These are phyloP conservation scores for Heteronetta atricapilla DNA, from an alignment of 2,113 vertebrate species.

Conservation along the genomic window DNA sequence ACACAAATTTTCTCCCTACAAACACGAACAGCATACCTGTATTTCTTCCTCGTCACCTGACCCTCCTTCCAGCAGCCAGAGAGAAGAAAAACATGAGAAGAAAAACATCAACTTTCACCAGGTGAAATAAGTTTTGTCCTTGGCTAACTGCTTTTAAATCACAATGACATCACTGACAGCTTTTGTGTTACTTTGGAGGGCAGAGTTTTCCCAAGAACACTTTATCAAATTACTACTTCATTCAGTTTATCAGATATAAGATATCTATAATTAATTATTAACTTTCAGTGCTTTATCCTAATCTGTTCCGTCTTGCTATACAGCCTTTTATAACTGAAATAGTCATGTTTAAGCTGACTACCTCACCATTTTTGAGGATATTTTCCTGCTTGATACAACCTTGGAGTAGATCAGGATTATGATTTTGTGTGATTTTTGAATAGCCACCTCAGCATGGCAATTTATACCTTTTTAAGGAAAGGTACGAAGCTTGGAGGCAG, in stretches of 20 bases:
- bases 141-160: background rate
- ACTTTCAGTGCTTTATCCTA: conserved; percentile 1
- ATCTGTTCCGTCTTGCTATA: background rate
- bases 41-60: too few relatives aligned
- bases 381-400: background rate
- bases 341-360: background rate
- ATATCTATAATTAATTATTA: conserved; percentile 53
- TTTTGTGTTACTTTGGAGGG: background rate
- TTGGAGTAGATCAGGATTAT: background rate
- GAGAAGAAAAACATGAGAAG: background rate
- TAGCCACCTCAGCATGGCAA: background rate
- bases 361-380: background rate
- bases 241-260: background rate
- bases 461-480: conserved; percentile 51
- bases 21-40: too few relatives aligned
- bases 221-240: background rate
- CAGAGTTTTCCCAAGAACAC: background rate
- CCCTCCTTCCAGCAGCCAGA: too few relatives aligned
- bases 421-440: background rate
- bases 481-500: background rate
- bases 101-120: background rate
- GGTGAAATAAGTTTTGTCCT: background rate
- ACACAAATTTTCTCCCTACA: too few relatives aligned
- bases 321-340: background rate
- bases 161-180: background rate